Base-by-base conservation (phyloP, 2,888 invertebrate genomes). In the Rhopalosiphum nymphaeae region DNA sequence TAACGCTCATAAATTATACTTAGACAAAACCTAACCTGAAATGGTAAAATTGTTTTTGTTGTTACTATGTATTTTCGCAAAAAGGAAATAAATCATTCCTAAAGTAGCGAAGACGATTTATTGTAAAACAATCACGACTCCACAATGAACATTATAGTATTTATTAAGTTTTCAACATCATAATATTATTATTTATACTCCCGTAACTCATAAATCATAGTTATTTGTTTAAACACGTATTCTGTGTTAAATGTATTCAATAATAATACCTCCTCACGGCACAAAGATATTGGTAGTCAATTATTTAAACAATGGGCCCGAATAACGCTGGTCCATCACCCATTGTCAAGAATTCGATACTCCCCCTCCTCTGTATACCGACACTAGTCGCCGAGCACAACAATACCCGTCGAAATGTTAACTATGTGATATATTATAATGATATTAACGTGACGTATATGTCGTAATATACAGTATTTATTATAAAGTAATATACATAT, bases 351-450 rank as follows among this genome's bases (percentile, higher is more conserved):
- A 25, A 88, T 53, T 88, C 89, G 53, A 84, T 91, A 9, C 87
- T 49, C 49, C n/a, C n/a, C 29, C n/a, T 49, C 49, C 87, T 21
- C 67, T 9, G 25, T 36, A 29, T 44, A 26, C 85, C 9, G 9
- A n/a, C 21, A 78, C 3, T 36, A 36, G 78, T 21, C 36, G 1
- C 36, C 36, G 7, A 36, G 21, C 21, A 78, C 36, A 78, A 89
- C 89, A 90, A 93, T 89, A 44, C 78, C 78, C 56, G 44, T 53
- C n/a, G 89, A 93, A 93, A 93, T 78, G 78, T 89, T 93, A 93
- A 93, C 88, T 93, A 93, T 78, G 92, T n/a, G 88, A n/a, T n/a
- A 53, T 44, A 49, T 91, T 42, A 89, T 92, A 92, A 87, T 78
- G 78, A 36, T 92, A 92, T 49, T 67, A 86, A 57, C 44, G 0